Base-by-base conservation (phyloP, 2,888 invertebrate species). In the Drosophila barbarae region DNA sequence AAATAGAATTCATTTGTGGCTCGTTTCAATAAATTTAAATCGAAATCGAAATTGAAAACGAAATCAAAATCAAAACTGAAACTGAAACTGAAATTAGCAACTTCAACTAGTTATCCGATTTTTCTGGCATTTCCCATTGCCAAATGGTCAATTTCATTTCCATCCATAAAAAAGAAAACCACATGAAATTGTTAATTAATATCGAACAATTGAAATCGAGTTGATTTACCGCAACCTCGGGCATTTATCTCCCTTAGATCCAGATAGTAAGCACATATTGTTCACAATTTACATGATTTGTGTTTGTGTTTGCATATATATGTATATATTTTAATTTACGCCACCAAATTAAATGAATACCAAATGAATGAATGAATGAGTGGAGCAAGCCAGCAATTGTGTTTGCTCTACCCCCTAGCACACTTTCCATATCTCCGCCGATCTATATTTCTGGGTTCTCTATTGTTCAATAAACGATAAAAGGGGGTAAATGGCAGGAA, bases 181-280 rank as follows among this genome's bases (percentile, higher is more conserved):
- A 57, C 74, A 77, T 68, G 61, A 79, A 76, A 84, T 74, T 69
- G 83, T 84, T 83, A 83, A 84, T 79, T 79, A 80, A 80, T 80
- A 80, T 68, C 71, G 65, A 52, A 65, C 72, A 79, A 82, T 80
- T 71, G 85, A 72, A 73, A 70, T 55, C 49, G 69, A 82, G 65
- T 67, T 51, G 5, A 51, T 26, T 26, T 30, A 35, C 57, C 58
- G 57, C 30, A 46, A n/a, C 42, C 28, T 35, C 15, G 44, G 28
- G 34, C 12, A 42, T 34, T 34, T 49, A 34, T 42, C 58, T 44
- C 21, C 21, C 28, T n/a, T 52, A 28, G 35, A 28, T 18, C n/a
- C 63, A n/a, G 18, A 18, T n/a, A 7, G 44, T 13, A 30, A 21
- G 21, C 54, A 39, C 54, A 54, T 51, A 56, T 36, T 34, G 42